Evolutionary conservation across 2,888 invertebrate genomes (phyloP), one percentile per base, ranked within the genome.

Genomic region (Sisyra nigra): DNA sequence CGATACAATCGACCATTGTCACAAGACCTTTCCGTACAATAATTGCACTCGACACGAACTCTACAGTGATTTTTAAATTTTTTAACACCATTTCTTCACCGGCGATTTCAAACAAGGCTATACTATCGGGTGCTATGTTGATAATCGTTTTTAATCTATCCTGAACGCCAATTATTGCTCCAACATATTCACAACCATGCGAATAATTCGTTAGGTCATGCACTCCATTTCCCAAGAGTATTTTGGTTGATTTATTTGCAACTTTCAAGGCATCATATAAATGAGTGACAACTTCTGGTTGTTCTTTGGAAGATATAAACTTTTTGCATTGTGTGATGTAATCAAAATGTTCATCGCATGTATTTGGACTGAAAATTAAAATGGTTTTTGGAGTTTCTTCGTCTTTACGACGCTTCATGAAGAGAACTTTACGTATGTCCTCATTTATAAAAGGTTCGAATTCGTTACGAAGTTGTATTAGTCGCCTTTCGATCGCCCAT

Each of bases 361-460:
- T 61, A 5, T 67, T 62, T 32, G 59, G 53, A 47, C 65, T 62
- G 7, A 69, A 66, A 46, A 74, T 59, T 44, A 24, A 24, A 24
- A 24, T 24, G 7, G 24, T 24, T 7, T 5, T 24, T 24, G 24
- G 24, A 24, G 24, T 24, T 24, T 24, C 24, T 24, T 24, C 24
- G 3, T 24, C 24, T 3, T 5, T 24, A 5, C 7, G 5, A 59
- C 49, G 15, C 9, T 55, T 53, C 3, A 61, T 52, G n/a, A 58
- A 24, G 5, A 24, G 48, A 32, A 72, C 63, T n/a, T 64, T 62
- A 41, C 74, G 59, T 59, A 74, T 64, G 17, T 67, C 57, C 1
- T 74, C 71, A 58, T 75, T 72, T 52, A 75, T 74, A 1, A 74
- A 54, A 14, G 75, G 61, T 47, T 73, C 72, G 48, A 76, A 63